Evolutionary conservation across 2,888 invertebrate species (phyloP).

Genomic region (Digitonthophagus gazella): DNA sequence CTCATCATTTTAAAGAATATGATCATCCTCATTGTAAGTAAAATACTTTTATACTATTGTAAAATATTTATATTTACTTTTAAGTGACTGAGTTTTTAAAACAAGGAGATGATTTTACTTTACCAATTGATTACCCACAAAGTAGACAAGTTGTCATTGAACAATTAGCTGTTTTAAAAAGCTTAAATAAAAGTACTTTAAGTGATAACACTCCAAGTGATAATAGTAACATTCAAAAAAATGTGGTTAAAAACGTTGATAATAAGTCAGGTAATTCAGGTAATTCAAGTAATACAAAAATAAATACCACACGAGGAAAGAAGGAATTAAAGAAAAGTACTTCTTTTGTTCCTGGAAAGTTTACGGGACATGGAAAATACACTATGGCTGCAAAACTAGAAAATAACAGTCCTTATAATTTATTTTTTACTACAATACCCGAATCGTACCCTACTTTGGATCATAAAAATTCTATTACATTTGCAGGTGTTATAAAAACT

Average conservation of each 20-base stretch:
- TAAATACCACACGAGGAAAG: not conserved
- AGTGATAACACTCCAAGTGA: not conserved
- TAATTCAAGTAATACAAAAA: no score
- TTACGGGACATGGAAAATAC: conserved; percentile 40
- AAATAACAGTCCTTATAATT: conserved; percentile 67
- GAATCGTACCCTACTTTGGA: conserved; percentile 61
- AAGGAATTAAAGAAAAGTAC: conserved; percentile 28
- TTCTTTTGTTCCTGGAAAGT: conserved; percentile 24
- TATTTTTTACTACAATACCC: conserved; percentile 73
- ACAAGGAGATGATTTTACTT: conserved; percentile 52
- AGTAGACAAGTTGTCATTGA: conserved; percentile 58
- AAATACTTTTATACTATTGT: not conserved
- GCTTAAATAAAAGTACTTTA: conserved; percentile 26
- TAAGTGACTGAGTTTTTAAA: conserved; percentile 67
- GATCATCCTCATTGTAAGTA: conserved; percentile 76
- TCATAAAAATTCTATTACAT: conserved; percentile 67
- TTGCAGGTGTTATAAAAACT: conserved; percentile 58
- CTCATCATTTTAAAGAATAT: conserved; percentile 79
- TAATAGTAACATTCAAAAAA: conserved; percentile 8
- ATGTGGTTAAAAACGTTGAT: not conserved
- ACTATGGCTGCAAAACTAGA: conserved; percentile 66
- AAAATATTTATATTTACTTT: conserved; percentile 31
- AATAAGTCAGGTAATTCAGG: no score
- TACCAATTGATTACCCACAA: conserved; percentile 57
- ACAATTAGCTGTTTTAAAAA: conserved; percentile 59